These are phyloP conservation scores for Crossocerus cetratus DNA, from an alignment of 2,888 invertebrate genomes.

Conservation along the genomic window DNA sequence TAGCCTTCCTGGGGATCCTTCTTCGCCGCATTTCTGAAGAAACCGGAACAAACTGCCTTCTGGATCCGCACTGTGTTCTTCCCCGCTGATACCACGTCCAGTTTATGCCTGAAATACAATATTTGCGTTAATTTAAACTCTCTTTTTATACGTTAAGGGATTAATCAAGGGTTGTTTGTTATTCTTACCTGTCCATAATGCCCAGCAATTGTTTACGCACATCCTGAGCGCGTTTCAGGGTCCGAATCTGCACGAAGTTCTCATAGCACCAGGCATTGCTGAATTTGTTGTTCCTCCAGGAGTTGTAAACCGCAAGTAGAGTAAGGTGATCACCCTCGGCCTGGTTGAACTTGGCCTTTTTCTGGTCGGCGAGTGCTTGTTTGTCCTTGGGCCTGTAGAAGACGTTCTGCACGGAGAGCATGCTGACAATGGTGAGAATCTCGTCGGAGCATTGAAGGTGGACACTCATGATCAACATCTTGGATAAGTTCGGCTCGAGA, in stretches of 20 bases:
- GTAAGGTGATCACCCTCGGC: slow-evolving; percentile 99
- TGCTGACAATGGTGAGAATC: slow-evolving; percentile 98
- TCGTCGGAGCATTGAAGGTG: slow-evolving; percentile 98
- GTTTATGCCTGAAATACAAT: slow-evolving; percentile 84
- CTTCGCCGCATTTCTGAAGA: slow-evolving; percentile 99
- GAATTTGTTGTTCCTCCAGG: slow-evolving; percentile 99
- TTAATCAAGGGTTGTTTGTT: neutral
- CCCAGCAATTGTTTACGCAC: slow-evolving; percentile 98
- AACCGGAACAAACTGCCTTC: slow-evolving; percentile 98
- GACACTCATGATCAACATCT: slow-evolving; percentile 99
- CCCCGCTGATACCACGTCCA: slow-evolving; percentile 97
- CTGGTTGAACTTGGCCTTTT: slow-evolving; percentile 99
- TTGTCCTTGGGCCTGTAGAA: slow-evolving; percentile 97
- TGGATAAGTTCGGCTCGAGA: slow-evolving; percentile 97
- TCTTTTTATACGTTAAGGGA: slow-evolving; percentile 1
- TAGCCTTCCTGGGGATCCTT: slow-evolving; percentile 99
- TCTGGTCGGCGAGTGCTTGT: slow-evolving; percentile 97
- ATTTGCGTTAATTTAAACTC: neutral
- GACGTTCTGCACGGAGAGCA: slow-evolving; percentile 99
- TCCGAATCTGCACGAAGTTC: slow-evolving; percentile 98
- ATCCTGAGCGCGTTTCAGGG: slow-evolving; percentile 97
- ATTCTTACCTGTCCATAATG: slow-evolving; percentile 92
- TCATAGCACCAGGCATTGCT: slow-evolving; percentile 99
- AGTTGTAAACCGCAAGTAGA: slow-evolving; percentile 97
- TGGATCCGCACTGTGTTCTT: slow-evolving; percentile 97